Percentiles rank a stretch among this genome's conserved stretches.
These are phyloP conservation scores for Zaprionus obscuricornis DNA, from an alignment of 2,888 invertebrate genomes.

Conservation along the genomic window DNA sequence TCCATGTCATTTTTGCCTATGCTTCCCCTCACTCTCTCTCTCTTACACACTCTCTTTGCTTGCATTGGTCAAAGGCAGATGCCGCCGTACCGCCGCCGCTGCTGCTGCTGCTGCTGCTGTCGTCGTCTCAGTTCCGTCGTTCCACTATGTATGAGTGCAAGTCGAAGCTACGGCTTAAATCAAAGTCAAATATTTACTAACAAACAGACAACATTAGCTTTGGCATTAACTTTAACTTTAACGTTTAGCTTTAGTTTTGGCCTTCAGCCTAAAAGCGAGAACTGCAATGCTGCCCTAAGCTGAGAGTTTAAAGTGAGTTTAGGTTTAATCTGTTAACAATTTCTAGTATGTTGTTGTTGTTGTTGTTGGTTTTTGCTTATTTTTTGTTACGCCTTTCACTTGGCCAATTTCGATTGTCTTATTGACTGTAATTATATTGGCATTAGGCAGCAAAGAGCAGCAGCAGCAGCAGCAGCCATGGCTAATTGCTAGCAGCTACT, in stretches of 20 bases:
- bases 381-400: slow-evolving; percentile 28
- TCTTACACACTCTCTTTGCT: background rate
- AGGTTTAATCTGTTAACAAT: too few relatives aligned
- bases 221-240: too few relatives aligned
- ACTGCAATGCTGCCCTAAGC: background rate
- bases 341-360: too few relatives aligned
- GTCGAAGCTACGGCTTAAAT: slow-evolving; percentile 70
- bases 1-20: slow-evolving; percentile 56
- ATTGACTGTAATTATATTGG: slow-evolving; percentile 21
- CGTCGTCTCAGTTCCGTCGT: slow-evolving; percentile 7
- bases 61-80: slow-evolving; percentile 42
- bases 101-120: slow-evolving; percentile 33
- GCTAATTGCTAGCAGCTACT: slow-evolving; percentile 53
- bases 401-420: slow-evolving; percentile 22
- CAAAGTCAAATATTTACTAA: slow-evolving; percentile 77
- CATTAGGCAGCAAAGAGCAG: slow-evolving; percentile 16
- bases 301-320: background rate
- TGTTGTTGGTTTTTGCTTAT: too few relatives aligned
- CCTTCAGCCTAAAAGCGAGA: background rate
- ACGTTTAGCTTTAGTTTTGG: slow-evolving; percentile 30
- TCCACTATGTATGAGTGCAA: too few relatives aligned
- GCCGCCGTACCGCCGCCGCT: slow-evolving; percentile 31
- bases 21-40: slow-evolving; percentile 17
- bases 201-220: slow-evolving; percentile 48
- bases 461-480: too few relatives aligned